Evolutionary conservation across 2,797 vertebrate genomes (phyloP).

Genomic region (Octomys mimax): DNA sequence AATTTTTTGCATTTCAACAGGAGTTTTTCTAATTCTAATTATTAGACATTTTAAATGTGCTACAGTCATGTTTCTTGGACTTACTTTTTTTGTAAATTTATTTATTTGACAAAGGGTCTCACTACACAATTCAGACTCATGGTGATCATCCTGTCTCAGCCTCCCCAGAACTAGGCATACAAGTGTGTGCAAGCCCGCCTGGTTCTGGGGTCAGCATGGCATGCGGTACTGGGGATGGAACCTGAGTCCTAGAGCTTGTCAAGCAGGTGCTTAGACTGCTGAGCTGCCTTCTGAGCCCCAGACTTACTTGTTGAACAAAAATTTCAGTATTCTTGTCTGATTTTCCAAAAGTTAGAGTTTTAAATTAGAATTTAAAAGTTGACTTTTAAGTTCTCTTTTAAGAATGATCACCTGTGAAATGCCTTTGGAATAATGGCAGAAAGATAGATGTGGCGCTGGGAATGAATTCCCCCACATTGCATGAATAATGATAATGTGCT

Average conservation of each 20-base stretch:
- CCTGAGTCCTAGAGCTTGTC: too few relatives aligned
- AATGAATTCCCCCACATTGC: constrained; percentile 85
- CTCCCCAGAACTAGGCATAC: too few relatives aligned
- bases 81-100: neutral
- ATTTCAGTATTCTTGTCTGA: constrained; percentile 64
- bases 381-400: constrained; percentile 79
- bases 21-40: constrained; percentile 61
- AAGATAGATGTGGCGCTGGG: constrained; percentile 85
- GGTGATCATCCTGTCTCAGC: too few relatives aligned
- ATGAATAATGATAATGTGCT: constrained; percentile 86
- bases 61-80: neutral
- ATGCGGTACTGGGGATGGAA: too few relatives aligned
- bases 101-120: too few relatives aligned
- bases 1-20: neutral
- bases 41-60: constrained; percentile 30
- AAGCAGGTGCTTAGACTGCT: too few relatives aligned
- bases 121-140: too few relatives aligned
- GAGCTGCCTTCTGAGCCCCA: too few relatives aligned
- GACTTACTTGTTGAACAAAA: constrained; percentile 35
- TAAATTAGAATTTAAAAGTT: constrained; percentile 67
- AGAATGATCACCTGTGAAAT: constrained; percentile 76
- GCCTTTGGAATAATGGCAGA: constrained; percentile 77
- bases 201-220: too few relatives aligned
- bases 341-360: constrained; percentile 46
- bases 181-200: too few relatives aligned